Evolutionary conservation across 2,888 invertebrate species (phyloP), one percentile per base, ranked within the genome.

Genomic region (Caenorhabditis uteleia): DNA sequence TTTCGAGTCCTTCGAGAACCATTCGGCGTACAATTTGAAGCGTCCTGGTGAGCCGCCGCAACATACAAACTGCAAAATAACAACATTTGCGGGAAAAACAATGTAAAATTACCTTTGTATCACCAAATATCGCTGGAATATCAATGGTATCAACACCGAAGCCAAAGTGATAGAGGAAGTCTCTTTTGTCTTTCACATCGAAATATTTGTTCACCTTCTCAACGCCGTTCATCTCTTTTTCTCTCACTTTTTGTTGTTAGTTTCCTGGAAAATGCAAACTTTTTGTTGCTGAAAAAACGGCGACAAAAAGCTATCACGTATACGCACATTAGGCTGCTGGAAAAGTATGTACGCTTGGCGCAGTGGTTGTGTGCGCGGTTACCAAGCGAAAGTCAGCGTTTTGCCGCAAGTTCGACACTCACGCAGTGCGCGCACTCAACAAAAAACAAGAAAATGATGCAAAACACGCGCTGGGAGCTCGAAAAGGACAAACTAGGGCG

Each of bases 31-130:
- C 47, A 77, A 75, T 48, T 82, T 71, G 84, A 86, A 84, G 8
- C 86, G 82, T 10, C 70, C 77, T 1, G 84, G 80, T 45, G 84
- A 84, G 0, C 86, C 86, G 18, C 86, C 86, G 65, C 84, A 82
- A 72, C 85, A 85, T 1, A 86, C 85, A 79, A 85, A 86, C 86
- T 86, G 77, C 6, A 67, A 54, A 42, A 47, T n/a, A 47, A 18
- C 34, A 31, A 39, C 18, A 44, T 4, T 26, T 7, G 3, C 18
- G 20, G 21, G 20, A 38, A 38, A 38, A n/a, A 38, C 10, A n/a
- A n/a, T 38, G 10, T 38, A 46, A 43, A 45, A 27, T 25, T 33
- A 73, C 75, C 65, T 74, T 73, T 18, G 68, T 68, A 14, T 76
- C 74, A 8, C 74, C 74, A 48, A 74, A 76, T 14, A 67, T 27